These are phyloP conservation scores for Periplaneta americana DNA, from an alignment of 1,140 invertebrate species.

Conservation along the genomic window DNA sequence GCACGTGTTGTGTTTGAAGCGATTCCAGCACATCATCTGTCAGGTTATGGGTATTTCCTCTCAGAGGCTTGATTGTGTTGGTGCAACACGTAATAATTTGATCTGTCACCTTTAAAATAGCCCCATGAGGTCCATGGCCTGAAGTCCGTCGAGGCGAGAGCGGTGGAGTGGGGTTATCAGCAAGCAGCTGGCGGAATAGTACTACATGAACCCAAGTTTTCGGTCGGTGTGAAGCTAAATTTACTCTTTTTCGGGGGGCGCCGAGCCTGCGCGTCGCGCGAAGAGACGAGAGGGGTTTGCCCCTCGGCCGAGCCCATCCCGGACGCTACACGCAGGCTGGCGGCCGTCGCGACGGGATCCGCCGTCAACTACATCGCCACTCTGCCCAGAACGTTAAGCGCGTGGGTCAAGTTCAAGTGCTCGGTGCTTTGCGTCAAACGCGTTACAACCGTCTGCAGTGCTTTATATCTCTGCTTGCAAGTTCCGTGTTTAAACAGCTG, in stretches of 20 bases:
- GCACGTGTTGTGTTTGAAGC: no score
- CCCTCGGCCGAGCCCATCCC: neutral
- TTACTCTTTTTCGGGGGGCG: neutral
- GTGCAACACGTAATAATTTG: no score
- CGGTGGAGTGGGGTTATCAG: neutral
- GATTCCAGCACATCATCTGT: no score
- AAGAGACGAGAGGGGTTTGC: neutral
- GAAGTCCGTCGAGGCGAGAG: neutral
- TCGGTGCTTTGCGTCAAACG: no score
- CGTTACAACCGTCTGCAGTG: no score
- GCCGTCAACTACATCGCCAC: no score
- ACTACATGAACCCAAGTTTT: neutral
- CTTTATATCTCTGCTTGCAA: no score
- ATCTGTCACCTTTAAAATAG: neutral
- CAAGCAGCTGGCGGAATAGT: neutral
- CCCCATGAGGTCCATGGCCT: neutral
- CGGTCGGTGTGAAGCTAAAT: neutral
- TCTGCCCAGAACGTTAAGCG: neutral
- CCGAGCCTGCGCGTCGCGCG: neutral
- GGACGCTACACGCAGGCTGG: neutral
- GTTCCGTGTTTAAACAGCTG: no score
- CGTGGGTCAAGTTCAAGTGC: no score
- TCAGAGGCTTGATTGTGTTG: no score
- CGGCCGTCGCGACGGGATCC: neutral
- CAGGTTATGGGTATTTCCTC: no score